phyloP scores from a whole-genome alignment of 2,888 invertebrate genomes.

The Pseudococcus jackbeardsleyi region DNA sequence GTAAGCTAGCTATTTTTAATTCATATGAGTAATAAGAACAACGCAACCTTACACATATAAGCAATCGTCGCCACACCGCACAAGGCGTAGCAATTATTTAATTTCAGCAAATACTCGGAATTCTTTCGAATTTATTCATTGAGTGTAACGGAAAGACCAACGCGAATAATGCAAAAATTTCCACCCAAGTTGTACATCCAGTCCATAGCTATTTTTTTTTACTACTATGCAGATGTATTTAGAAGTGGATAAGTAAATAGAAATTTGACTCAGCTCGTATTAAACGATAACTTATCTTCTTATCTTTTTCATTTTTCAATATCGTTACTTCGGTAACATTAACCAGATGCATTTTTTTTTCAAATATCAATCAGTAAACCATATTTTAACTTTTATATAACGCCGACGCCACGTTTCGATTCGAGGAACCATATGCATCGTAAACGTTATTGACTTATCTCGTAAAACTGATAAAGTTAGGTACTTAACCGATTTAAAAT shows the following conservation, averaged over 20 bases:
- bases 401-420: neutral
- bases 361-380: neutral
- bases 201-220: neutral
- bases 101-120: slow-evolving; percentile 21
- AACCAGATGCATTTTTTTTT: neutral
- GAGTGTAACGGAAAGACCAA: neutral
- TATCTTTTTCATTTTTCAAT: neutral
- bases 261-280: neutral
- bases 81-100: neutral
- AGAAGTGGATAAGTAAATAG: neutral
- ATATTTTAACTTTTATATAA: neutral
- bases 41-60: neutral
- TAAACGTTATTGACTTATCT: slow-evolving; percentile 14
- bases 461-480: neutral
- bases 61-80: neutral
- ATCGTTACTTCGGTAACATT: neutral
- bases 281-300: neutral
- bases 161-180: neutral
- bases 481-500: neutral
- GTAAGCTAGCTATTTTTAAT: neutral
- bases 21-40: neutral
- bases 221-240: neutral
- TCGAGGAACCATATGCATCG: neutral
- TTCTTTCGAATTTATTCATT: neutral
- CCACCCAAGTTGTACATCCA: neutral